Conservation (phyloP, 2,888 invertebrate genomes). For the Dorcus hopei region DNA sequence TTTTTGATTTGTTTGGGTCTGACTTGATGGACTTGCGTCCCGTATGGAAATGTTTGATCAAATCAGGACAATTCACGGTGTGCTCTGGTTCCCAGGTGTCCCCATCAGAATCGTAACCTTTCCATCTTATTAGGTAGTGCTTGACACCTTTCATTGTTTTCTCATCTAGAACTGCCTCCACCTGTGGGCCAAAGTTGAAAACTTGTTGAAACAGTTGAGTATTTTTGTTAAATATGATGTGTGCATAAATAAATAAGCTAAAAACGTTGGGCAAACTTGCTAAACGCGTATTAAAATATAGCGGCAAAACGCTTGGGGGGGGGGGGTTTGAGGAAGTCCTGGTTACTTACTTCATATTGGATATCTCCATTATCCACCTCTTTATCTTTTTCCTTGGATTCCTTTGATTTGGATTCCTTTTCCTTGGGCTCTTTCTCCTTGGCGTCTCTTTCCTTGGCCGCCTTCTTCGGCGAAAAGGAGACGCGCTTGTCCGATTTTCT, state of each 20-base stretch:
- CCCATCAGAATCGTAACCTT: conserved; percentile 65
- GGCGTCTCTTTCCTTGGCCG: conserved; percentile 20
- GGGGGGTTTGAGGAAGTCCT: no score
- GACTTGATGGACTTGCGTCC: conserved; percentile 20
- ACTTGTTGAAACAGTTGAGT: no score
- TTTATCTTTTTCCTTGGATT: conserved; percentile 34
- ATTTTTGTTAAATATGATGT: no score
- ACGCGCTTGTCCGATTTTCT: conserved; percentile 31
- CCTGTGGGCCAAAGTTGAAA: conserved; percentile 48
- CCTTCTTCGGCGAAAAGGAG: conserved; percentile 24
- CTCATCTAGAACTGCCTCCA: conserved; percentile 67
- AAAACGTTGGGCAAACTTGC: no score
- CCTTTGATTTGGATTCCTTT: conserved; percentile 25
- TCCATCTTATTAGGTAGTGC: conserved; percentile 74
- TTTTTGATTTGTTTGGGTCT: conserved; percentile 12
- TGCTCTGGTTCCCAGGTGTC: conserved; percentile 77
- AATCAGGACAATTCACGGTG: conserved; percentile 66
- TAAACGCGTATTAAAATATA: no score
- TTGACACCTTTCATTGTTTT: conserved; percentile 66
- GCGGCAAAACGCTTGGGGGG: not conserved
- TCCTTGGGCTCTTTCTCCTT: conserved; percentile 22
- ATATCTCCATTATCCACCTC: conserved; percentile 20
- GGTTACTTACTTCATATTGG: conserved; percentile 22
- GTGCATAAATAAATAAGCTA: no score
- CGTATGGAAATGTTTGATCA: conserved; percentile 57